These are phyloP conservation scores for Phortica magna DNA, from an alignment of 2,888 invertebrate genomes.

Conservation along the genomic window DNA sequence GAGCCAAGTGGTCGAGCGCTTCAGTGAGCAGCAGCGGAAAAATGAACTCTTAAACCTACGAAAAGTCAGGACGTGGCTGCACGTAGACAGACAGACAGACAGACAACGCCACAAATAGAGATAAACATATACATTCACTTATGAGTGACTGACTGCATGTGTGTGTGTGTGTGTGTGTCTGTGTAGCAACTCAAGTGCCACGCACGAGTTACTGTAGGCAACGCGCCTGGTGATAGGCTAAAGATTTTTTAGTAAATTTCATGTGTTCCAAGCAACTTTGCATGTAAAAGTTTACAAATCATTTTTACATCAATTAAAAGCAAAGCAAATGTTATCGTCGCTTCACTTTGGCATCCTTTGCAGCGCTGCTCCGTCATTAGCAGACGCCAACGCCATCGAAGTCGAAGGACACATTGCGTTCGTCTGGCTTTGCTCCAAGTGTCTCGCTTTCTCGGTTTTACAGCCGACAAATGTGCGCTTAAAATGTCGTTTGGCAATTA, in stretches of 20 bases:
- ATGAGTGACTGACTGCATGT: no score
- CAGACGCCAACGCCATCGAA: not conserved
- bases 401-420: not conserved
- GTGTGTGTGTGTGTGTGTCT: no score
- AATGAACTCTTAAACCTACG: constrained; percentile 67
- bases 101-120: not conserved
- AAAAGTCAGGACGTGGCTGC: constrained; percentile 52
- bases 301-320: constrained; percentile 30
- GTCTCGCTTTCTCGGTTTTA: not conserved
- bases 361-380: not conserved
- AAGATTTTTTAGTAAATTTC: not conserved
- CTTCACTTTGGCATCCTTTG: not conserved
- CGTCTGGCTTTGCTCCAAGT: not conserved
- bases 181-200: no score
- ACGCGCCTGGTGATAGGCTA: not conserved
- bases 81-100: constrained; percentile 7
- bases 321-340: not conserved
- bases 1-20: constrained; percentile 22
- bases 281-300: constrained; percentile 20
- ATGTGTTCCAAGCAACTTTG: not conserved
- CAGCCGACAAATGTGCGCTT: constrained; percentile 1
- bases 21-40: constrained; percentile 51
- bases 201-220: not conserved
- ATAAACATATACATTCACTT: no score
- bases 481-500: constrained; percentile 44